These are phyloP conservation scores for Meandrusa payeni DNA, from an alignment of 2,888 invertebrate genomes.

Conservation along the genomic window DNA sequence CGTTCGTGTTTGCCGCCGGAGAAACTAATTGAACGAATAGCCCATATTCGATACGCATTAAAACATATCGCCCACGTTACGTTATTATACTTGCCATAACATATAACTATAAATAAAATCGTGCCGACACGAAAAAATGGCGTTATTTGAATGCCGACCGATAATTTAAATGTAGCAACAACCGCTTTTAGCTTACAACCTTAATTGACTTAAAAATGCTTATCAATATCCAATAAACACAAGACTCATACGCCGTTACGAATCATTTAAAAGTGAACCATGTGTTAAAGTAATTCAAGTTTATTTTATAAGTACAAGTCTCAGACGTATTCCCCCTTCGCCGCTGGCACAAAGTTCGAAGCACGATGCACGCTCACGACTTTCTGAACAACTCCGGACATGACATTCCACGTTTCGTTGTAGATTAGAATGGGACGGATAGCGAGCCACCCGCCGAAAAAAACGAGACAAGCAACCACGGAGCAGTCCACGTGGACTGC, in stretches of 20 bases:
- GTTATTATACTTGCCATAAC: conserved; percentile 64
- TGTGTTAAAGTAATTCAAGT: conserved; percentile 36
- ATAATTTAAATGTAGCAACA: conserved; percentile 82
- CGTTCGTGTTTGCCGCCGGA: conserved; percentile 32
- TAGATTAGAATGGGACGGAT: conserved; percentile 79
- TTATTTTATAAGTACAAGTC: conserved; percentile 31
- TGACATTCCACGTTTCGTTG: conserved; percentile 81
- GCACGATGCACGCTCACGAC: conserved; percentile 81
- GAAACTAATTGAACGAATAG: conserved; percentile 57
- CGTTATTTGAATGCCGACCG: conserved; percentile 80
- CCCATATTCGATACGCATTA: conserved; percentile 44
- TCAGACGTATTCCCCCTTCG: conserved; percentile 53
- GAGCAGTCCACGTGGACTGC: conserved; percentile 79
- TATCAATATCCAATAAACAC: conserved; percentile 59
- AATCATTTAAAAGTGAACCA: conserved; percentile 38
- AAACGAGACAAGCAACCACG: conserved; percentile 76
- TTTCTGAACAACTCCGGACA: conserved; percentile 81
- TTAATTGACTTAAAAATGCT: conserved; percentile 81
- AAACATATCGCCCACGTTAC: conserved; percentile 59
- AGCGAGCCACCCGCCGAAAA: conserved; percentile 69
- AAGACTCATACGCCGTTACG: conserved; percentile 37
- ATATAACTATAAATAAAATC: conserved; percentile 74
- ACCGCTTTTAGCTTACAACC: conserved; percentile 81
- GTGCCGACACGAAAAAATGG: conserved; percentile 80
- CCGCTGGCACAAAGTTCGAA: conserved; percentile 56